Base-by-base conservation (phyloP, 1,140 invertebrate species). In the Megathymus violae region DNA sequence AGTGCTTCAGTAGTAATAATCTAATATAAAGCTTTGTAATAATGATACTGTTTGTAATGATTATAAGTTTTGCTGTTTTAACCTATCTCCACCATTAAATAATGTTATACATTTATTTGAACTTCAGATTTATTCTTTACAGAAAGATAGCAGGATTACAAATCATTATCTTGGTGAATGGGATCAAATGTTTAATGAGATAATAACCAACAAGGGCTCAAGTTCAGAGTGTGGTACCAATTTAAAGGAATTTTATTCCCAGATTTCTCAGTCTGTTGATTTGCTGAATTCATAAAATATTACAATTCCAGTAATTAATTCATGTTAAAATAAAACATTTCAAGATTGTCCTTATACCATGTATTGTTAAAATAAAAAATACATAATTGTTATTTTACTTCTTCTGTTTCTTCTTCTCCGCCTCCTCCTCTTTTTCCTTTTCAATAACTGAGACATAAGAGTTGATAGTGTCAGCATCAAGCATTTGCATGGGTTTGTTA, bases 341-440 rank as follows among this genome's bases (percentile, higher is more conserved):
- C 34, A 38, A 58, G 43, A 38, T 31, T 50, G 48, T 64, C 51
- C 71, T 85, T 84, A 82, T 69, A 67, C 64, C 69, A 71, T 80
- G 72, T 85, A 77, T 82, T 58, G 40, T 31, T 80, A 77, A 74
- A 74, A 67, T 76, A 74, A 64, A 72, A 78, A 79, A 74, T 75
- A 79, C 61, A 80, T 62, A 74, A 66, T 65, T 58, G 46, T 46
- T 36, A 25, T 63, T 91, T 94, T 93, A 95, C 92, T 97, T 97
- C 92, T 98, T 98, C 77, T 98, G 96, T 85, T 99, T 99, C 86
- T 99, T 99, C 93, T 98, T 99, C 80, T 99, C 98, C 25, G 97
- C 97, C 88, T 99, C 98, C 78, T 98, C 97, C 92, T 99, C 98
- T 78, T 99, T 99, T 85, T 99, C 98, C 90, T 98, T 98, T 86